These are phyloP conservation scores for Pempheris klunzingeri DNA, from an alignment of 2,797 vertebrate genomes.

Conservation along the genomic window DNA sequence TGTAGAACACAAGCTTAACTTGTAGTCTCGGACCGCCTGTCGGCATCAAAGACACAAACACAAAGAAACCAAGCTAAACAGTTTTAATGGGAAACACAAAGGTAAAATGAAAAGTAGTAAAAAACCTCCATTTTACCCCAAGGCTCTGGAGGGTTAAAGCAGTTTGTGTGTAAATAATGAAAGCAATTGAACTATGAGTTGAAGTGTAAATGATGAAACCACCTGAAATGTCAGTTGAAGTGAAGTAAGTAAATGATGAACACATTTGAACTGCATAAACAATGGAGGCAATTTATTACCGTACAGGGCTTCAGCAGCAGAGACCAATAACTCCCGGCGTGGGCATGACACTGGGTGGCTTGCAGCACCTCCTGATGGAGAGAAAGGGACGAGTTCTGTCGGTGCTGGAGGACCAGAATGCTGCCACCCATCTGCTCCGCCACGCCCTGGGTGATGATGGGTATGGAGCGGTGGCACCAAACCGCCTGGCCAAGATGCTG, in stretches of 20 bases:
- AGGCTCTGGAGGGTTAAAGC: too few relatives aligned
- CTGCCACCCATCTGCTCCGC: constrained; percentile 76
- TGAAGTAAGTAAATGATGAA: not conserved
- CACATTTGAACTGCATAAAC: not conserved
- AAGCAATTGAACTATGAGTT: not conserved
- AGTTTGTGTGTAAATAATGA: not conserved
- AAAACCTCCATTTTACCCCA: too few relatives aligned
- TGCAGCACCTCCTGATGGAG: constrained; percentile 75
- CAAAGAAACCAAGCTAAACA: too few relatives aligned
- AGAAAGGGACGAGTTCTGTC: constrained; percentile 64
- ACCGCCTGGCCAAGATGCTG: constrained; percentile 75
- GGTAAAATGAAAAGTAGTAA: too few relatives aligned
- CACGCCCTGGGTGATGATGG: constrained; percentile 79
- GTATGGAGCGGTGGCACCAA: constrained; percentile 66
- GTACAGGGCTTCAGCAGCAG: constrained; percentile 71
- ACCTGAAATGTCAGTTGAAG: not conserved
- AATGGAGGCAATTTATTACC: not conserved
- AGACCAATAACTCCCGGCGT: constrained; percentile 60
- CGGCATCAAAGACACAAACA: too few relatives aligned
- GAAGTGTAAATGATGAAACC: not conserved
- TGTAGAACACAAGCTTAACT: too few relatives aligned
- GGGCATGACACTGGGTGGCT: constrained; percentile 64
- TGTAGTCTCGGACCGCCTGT: too few relatives aligned
- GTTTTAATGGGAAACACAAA: too few relatives aligned
- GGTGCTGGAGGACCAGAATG: constrained; percentile 74